phyloP scores from a whole-genome alignment of 2,797 vertebrate species.

The Notolabrus celidotus region DNA sequence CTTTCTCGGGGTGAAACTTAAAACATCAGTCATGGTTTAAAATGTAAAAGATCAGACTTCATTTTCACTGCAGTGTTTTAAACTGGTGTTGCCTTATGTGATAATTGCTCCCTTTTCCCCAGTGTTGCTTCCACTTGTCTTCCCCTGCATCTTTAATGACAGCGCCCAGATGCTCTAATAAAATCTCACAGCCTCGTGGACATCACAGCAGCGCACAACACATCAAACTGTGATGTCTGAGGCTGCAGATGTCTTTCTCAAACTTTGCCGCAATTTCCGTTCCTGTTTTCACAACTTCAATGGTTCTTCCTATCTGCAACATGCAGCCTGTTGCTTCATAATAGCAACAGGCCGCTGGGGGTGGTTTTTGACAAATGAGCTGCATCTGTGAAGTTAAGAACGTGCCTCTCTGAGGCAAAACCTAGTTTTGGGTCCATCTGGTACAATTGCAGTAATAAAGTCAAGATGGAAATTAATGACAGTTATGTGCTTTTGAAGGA shows the following conservation, averaged over 20 bases:
- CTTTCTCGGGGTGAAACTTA: neutral
- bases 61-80: neutral
- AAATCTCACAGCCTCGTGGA: slow-evolving; percentile 9
- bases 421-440: slow-evolving; percentile 30
- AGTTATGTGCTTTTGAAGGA: slow-evolving; percentile 15
- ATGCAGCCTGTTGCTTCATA: slow-evolving; percentile 81
- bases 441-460: slow-evolving; percentile 33
- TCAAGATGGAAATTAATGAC: slow-evolving; percentile 15
- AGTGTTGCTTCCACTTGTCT: neutral
- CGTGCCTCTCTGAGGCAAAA: slow-evolving; percentile 14
- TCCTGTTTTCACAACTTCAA: slow-evolving; percentile 84
- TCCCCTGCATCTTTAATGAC: neutral
- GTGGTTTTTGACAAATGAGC: slow-evolving; percentile 56
- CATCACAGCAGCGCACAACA: slow-evolving; percentile 18
- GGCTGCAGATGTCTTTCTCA: slow-evolving; percentile 64
- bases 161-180: slow-evolving; percentile 18
- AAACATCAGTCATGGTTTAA: slow-evolving; percentile 1
- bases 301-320: slow-evolving; percentile 79
- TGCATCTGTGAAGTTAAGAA: slow-evolving; percentile 45
- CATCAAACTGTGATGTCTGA: slow-evolving; percentile 35
- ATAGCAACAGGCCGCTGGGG: slow-evolving; percentile 66
- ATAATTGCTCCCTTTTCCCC: neutral
- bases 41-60: neutral
- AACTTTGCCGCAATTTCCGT: slow-evolving; percentile 84
- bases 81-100: neutral